Evolutionary conservation across 2,113 vertebrate genomes (phyloP).

Genomic region (Xenus cinereus): DNA sequence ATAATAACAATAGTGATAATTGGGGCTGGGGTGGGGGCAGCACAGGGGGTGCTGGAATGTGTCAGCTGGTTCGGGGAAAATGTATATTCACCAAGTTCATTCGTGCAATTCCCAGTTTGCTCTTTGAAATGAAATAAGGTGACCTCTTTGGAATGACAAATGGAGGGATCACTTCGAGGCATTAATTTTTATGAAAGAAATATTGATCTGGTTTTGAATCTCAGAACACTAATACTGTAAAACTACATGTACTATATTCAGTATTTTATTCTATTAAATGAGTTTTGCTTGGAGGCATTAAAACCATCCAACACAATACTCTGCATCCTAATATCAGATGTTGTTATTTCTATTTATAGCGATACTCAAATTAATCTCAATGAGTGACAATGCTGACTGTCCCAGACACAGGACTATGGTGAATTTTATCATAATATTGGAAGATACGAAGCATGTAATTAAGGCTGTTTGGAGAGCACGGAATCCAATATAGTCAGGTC

Average conservation of each 20-base stretch:
- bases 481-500: conserved; percentile 18
- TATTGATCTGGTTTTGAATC: conserved; percentile 54
- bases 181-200: conserved; percentile 58
- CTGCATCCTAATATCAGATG: conserved; percentile 1
- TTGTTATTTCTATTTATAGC: conserved; percentile 56
- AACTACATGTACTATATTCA: not conserved
- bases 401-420: not conserved
- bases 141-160: conserved; percentile 51
- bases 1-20: not conserved
- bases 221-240: not conserved
- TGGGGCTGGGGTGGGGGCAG: not conserved
- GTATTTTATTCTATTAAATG: conserved; percentile 23
- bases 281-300: conserved; percentile 25
- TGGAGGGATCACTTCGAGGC: conserved; percentile 35
- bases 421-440: conserved; percentile 38
- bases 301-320: not conserved
- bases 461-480: conserved; percentile 39
- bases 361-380: conserved; percentile 30
- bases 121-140: conserved; percentile 8
- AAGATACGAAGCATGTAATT: conserved; percentile 53
- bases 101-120: not conserved
- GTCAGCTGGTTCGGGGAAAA: not conserved
- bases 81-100: not conserved
- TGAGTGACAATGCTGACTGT: conserved; percentile 27
- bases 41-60: not conserved